A percentile compares a stretch with the other conserved stretches of the same genome.
Evolutionary conservation across 1,140 invertebrate species (phyloP).

Genomic region (Brachionus plicatilis): DNA sequence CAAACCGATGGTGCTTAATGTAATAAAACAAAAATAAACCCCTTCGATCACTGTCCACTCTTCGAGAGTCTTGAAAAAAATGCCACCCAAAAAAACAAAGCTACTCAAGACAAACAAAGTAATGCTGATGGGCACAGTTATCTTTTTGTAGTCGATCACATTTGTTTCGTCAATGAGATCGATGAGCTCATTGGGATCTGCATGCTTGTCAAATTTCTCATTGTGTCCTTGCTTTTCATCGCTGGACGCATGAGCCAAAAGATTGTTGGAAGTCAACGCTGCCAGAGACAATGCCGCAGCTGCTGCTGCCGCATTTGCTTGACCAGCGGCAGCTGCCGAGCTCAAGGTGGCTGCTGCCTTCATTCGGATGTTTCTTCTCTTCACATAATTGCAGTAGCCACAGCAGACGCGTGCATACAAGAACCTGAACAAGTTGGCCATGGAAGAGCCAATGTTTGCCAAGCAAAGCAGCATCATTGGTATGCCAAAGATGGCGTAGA

Average conservation of each 20-base stretch:
- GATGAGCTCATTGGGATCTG: background rate
- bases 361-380: conserved; percentile 54
- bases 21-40: conserved; percentile 90
- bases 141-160: conserved; percentile 43
- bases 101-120: conserved; percentile 52
- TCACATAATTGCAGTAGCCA: conserved; percentile 59
- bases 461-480: conserved; percentile 82
- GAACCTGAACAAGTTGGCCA: conserved; percentile 92
- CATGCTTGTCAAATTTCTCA: background rate
- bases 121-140: conserved; percentile 51
- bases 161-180: conserved; percentile 27
- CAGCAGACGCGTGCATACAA: conserved; percentile 80
- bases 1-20: conserved; percentile 72
- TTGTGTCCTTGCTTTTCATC: background rate
- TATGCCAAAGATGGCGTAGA: conserved; percentile 92
- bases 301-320: background rate
- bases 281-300: background rate
- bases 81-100: conserved; percentile 53
- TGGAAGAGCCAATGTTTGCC: conserved; percentile 88
- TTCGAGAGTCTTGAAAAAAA: conserved; percentile 61
- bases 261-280: background rate
- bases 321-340: background rate
- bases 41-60: conserved; percentile 71
- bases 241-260: background rate
- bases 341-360: background rate